Evolutionary conservation across 2,113 vertebrate species (phyloP).

Genomic region (Isurus oxyrinchus): DNA sequence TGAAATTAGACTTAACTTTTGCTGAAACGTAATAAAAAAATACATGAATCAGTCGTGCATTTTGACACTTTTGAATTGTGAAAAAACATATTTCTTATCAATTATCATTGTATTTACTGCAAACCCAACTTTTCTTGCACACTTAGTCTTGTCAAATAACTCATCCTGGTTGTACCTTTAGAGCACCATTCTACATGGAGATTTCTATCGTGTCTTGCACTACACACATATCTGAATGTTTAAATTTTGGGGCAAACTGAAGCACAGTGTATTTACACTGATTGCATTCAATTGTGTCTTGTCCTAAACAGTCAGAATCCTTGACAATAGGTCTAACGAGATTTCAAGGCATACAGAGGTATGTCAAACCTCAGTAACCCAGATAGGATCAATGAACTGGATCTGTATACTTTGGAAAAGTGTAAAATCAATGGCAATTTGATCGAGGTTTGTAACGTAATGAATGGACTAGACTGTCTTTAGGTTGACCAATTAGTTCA

Average conservation of each 20-base stretch:
- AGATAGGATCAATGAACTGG: background rate
- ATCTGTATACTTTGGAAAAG: no score
- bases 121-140: background rate
- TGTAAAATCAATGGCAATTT: background rate
- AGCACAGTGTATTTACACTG: background rate
- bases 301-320: background rate
- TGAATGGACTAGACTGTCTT: background rate
- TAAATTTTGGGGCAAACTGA: background rate
- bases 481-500: background rate
- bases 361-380: background rate
- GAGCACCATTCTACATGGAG: background rate
- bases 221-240: background rate
- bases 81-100: background rate
- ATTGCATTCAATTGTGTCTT: background rate
- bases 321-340: background rate
- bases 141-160: background rate
- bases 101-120: background rate
- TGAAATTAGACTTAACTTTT: background rate
- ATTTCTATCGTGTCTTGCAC: background rate
- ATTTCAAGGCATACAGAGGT: background rate
- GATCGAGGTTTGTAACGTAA: background rate
- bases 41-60: background rate
- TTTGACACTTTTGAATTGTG: background rate
- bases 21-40: background rate
- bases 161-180: background rate